A percentile compares a stretch with the other conserved stretches of the same genome.
Evolutionary conservation across 2,797 vertebrate genomes (phyloP).

Genomic region (Pitangus sulphuratus): DNA sequence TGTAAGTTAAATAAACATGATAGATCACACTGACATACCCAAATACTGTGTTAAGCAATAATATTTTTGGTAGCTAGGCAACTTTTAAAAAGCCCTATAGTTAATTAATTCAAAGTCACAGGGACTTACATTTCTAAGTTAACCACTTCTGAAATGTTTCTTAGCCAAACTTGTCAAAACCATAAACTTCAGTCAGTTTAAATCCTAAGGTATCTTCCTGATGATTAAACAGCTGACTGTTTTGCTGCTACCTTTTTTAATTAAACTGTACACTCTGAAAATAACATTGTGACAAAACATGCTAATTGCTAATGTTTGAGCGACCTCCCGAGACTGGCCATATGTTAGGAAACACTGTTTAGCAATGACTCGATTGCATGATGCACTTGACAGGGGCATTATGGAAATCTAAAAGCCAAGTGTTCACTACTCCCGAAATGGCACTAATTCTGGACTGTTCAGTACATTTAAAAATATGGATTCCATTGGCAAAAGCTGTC

Average conservation of each 20-base stretch:
- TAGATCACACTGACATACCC: background rate
- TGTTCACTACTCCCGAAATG: background rate
- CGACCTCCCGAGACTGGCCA: slow-evolving; percentile 46
- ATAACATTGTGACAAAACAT: slow-evolving; percentile 50
- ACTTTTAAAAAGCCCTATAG: background rate
- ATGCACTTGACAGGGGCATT: background rate
- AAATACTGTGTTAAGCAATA: background rate
- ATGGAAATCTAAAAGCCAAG: slow-evolving; percentile 8
- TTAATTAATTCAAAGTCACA: background rate
- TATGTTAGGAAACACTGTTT: slow-evolving; percentile 26
- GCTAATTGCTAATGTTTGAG: slow-evolving; percentile 37
- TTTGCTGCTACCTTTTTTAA: slow-evolving; percentile 50
- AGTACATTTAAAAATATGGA: background rate
- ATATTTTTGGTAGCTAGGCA: background rate
- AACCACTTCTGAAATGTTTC: slow-evolving; percentile 3
- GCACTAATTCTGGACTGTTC: background rate
- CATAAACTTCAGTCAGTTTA: slow-evolving; percentile 35
- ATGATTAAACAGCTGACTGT: slow-evolving; percentile 33
- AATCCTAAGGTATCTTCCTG: slow-evolving; percentile 21
- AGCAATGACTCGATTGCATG: background rate
- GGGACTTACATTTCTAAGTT: background rate
- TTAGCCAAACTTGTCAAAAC: slow-evolving; percentile 17
- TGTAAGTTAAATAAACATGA: background rate
- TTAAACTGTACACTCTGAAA: slow-evolving; percentile 64
- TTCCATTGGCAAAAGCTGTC: background rate